phyloP scores from a whole-genome alignment of 1,140 invertebrate genomes.

The Listronotus oregonensis region DNA sequence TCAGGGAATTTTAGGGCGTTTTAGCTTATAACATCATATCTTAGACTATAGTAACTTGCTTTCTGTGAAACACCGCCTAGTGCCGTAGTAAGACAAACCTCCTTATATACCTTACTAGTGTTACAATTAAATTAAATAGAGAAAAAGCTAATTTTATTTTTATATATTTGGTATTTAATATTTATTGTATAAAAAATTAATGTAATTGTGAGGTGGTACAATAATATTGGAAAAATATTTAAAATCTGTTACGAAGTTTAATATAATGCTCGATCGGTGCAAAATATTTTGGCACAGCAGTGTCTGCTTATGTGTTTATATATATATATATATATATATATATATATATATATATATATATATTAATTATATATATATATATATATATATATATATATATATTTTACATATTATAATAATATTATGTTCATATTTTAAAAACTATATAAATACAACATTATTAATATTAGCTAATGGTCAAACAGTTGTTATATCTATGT shows the following conservation, averaged over 20 bases:
- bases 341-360: background rate
- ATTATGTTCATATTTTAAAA: no score
- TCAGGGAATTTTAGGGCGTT: no score
- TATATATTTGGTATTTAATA: slow-evolving; percentile 40
- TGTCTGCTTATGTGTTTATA: background rate
- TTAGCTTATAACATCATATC: no score
- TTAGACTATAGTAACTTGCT: no score
- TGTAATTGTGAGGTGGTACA: slow-evolving; percentile 36
- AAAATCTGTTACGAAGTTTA: slow-evolving; percentile 14
- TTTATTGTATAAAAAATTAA: slow-evolving; percentile 26
- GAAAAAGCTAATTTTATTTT: slow-evolving; percentile 48
- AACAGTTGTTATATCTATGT: no score
- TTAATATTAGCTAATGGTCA: no score
- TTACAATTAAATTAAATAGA: slow-evolving; percentile 24
- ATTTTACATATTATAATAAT: no score
- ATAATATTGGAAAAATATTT: slow-evolving; percentile 32
- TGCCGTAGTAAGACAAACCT: slow-evolving; percentile 3
- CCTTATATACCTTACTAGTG: slow-evolving; percentile 20
- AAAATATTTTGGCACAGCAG: no score
- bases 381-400: no score
- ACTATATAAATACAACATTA: no score
- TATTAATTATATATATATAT: no score
- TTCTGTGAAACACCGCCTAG: background rate
- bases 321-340: slow-evolving; percentile 6
- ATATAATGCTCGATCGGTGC: no score